Evolutionary conservation across 2,888 invertebrate species (phyloP).

Genomic region (Dioctria rufipes): DNA sequence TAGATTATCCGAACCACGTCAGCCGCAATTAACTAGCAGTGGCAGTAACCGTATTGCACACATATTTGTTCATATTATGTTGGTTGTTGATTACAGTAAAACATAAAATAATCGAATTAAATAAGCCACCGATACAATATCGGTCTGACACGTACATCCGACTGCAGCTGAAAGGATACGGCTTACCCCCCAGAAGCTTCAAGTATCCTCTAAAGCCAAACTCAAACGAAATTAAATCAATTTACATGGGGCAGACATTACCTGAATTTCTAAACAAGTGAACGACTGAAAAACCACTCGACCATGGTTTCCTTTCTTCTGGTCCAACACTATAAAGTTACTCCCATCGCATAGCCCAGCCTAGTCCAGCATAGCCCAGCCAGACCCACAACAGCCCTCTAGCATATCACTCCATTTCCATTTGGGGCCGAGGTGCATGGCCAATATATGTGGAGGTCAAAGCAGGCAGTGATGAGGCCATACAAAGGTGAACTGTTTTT

Average conservation of each 20-base stretch:
- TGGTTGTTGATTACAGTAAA: conserved; percentile 53
- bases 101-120: conserved; percentile 54
- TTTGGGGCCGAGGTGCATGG: not conserved
- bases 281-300: conserved; percentile 51
- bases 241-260: conserved; percentile 54
- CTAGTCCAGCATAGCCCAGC: not conserved
- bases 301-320: conserved; percentile 50
- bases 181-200: conserved; percentile 12
- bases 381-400: not conserved
- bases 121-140: conserved; percentile 53
- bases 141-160: conserved; percentile 46
- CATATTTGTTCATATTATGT: conserved; percentile 39
- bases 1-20: conserved; percentile 46
- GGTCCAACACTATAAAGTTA: conserved; percentile 37
- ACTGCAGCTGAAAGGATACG: conserved; percentile 38
- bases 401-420: too few relatives aligned
- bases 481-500: conserved; percentile 50
- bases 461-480: conserved; percentile 26
- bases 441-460: conserved; percentile 40
- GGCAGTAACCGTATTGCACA: conserved; percentile 44
- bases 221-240: conserved; percentile 55
- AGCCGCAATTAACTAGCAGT: conserved; percentile 50
- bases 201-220: conserved; percentile 21
- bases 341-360: not conserved
- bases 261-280: conserved; percentile 55